These are phyloP conservation scores for Acanthosepion esculentum DNA, from an alignment of 2,888 invertebrate genomes.

Conservation along the genomic window DNA sequence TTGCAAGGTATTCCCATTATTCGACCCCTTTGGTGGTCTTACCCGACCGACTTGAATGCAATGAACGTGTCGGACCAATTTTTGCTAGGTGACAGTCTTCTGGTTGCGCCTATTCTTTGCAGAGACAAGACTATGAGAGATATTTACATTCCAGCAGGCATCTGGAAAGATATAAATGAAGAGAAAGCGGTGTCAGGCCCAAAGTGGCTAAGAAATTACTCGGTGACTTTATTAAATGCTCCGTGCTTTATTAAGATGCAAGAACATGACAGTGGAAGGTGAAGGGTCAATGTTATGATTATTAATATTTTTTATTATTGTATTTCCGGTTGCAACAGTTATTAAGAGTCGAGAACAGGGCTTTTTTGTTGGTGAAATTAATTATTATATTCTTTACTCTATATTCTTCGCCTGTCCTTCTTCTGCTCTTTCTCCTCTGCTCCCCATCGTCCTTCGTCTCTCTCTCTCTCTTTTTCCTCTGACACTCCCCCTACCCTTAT, in stretches of 20 bases:
- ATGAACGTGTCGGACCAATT: slow-evolving; percentile 65
- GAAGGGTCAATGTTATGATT: not conserved
- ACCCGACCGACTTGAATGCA: slow-evolving; percentile 58
- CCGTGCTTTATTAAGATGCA: slow-evolving; percentile 57
- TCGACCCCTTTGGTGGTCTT: slow-evolving; percentile 67
- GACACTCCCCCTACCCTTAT: not conserved
- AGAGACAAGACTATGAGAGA: slow-evolving; percentile 57
- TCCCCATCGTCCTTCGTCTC: not conserved
- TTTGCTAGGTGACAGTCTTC: slow-evolving; percentile 62
- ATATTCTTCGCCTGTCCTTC: not conserved
- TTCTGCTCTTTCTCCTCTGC: not conserved
- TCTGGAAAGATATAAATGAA: slow-evolving; percentile 84
- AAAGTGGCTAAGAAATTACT: slow-evolving; percentile 54
- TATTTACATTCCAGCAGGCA: slow-evolving; percentile 66
- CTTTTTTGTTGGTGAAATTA: too few species aligned
- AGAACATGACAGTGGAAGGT: slow-evolving; percentile 44
- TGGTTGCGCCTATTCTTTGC: slow-evolving; percentile 70
- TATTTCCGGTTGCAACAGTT: not conserved
- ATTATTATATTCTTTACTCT: too few species aligned
- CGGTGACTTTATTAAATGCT: slow-evolving; percentile 53
- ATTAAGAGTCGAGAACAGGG: not conserved
- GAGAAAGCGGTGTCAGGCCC: slow-evolving; percentile 57
- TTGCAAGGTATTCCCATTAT: slow-evolving; percentile 79
- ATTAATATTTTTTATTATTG: not conserved
- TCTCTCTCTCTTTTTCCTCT: slow-evolving; percentile 34